Percentiles rank a stretch among this genome's conserved stretches.
These are phyloP conservation scores for Sylvilagus floridanus DNA, from an alignment of 2,797 vertebrate species.

Conservation along the genomic window DNA sequence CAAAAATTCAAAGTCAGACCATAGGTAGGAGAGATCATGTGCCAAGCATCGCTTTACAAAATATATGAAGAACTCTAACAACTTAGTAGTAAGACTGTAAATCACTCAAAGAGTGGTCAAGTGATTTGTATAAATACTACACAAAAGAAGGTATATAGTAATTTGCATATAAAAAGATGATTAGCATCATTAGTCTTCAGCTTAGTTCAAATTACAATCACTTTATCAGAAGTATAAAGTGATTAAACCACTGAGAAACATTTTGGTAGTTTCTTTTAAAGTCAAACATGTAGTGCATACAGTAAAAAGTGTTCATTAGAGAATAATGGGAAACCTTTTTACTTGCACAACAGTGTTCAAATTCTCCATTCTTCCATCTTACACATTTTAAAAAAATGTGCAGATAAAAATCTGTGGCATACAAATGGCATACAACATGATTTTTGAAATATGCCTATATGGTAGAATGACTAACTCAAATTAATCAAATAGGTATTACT, in stretches of 20 bases:
- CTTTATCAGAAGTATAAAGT: neutral
- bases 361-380: neutral
- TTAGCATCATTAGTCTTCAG: neutral
- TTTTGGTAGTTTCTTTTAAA: neutral
- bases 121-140: neutral
- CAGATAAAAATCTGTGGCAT: neutral
- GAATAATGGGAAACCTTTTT: neutral
- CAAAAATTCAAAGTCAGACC: neutral
- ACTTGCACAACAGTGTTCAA: neutral
- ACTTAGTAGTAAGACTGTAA: neutral
- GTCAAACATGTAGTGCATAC: neutral
- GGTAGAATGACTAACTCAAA: neutral
- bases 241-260: neutral
- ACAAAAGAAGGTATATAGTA: neutral
- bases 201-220: constrained; percentile 24
- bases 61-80: neutral
- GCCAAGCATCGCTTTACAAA: neutral
- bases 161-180: neutral
- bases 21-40: neutral
- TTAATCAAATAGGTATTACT: neutral
- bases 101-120: neutral
- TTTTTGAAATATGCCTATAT: neutral
- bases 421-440: too few species aligned
- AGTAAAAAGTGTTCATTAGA: neutral
- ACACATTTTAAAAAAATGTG: neutral